These are phyloP conservation scores for Sepiola atlantica DNA, from an alignment of 2,888 invertebrate species.

Conservation along the genomic window DNA sequence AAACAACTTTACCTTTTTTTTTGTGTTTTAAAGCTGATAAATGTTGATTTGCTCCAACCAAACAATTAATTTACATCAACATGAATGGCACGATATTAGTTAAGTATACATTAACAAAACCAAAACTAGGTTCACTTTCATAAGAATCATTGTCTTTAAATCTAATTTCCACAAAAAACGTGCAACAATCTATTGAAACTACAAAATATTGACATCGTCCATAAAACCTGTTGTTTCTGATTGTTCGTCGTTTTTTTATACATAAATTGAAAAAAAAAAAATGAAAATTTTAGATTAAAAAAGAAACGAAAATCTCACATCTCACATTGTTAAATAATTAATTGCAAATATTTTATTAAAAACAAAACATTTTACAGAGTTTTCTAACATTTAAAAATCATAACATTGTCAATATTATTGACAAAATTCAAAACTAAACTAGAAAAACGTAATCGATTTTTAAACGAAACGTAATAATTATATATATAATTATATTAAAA, in stretches of 20 bases:
- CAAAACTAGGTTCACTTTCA: not conserved
- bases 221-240: not conserved
- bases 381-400: not conserved
- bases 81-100: not conserved
- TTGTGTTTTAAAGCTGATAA: not conserved
- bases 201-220: not conserved
- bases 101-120: not conserved
- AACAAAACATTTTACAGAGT: not conserved
- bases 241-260: not conserved
- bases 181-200: not conserved
- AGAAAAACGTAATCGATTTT: no score
- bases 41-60: not conserved
- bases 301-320: not conserved
- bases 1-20: not conserved
- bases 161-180: not conserved
- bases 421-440: no score
- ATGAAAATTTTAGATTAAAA: not conserved
- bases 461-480: no score
- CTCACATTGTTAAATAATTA: no score
- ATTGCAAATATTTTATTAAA: no score
- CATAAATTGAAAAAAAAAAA: not conserved
- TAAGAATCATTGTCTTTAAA: not conserved
- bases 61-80: not conserved
- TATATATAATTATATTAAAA: no score
- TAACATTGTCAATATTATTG: not conserved